A percentile compares a stretch with the other conserved stretches of the same genome.
Conservation (phyloP, 2,797 vertebrate species). For the Pseudocheirus occidentalis region DNA sequence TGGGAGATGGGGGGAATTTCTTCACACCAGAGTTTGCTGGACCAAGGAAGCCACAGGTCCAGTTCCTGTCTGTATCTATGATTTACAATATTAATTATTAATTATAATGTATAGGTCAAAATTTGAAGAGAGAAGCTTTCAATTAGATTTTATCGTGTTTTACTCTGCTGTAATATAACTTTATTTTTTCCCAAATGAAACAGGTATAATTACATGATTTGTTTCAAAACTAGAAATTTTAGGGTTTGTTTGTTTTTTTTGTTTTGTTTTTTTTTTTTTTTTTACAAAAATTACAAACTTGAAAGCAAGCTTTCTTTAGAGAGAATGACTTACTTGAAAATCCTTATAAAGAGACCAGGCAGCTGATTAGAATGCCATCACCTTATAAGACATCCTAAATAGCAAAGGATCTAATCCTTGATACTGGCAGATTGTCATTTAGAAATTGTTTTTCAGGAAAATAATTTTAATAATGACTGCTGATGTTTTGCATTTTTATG, state of each 20-base stretch:
- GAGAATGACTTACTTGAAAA: constrained; percentile 40
- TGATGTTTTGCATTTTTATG: not conserved
- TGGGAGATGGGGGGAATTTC: not conserved
- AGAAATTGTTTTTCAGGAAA: not conserved
- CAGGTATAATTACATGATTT: not conserved
- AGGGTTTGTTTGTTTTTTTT: constrained; percentile 25
- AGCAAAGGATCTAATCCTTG: constrained; percentile 27
- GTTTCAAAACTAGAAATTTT: not conserved
- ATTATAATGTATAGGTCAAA: not conserved
- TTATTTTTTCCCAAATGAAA: constrained; percentile 3
- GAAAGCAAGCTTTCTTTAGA: not conserved
- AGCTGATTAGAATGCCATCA: constrained; percentile 16
- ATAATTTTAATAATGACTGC: constrained; percentile 6
- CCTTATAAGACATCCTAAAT: constrained; percentile 52
- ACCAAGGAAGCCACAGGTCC: not conserved
- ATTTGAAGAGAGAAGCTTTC: constrained; percentile 33
- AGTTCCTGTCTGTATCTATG: not conserved
- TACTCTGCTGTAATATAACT: not conserved
- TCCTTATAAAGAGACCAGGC: constrained; percentile 13
- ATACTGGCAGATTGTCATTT: not conserved
- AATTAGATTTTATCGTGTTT: not conserved
- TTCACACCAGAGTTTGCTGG: not conserved
- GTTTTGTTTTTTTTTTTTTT: too few species aligned
- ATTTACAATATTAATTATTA: constrained; percentile 2
- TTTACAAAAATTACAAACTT: constrained; percentile 11